Evolutionary conservation across 2,797 vertebrate species (phyloP), one percentile per base, ranked within the genome.

Genomic region (Esox lucius): DNA sequence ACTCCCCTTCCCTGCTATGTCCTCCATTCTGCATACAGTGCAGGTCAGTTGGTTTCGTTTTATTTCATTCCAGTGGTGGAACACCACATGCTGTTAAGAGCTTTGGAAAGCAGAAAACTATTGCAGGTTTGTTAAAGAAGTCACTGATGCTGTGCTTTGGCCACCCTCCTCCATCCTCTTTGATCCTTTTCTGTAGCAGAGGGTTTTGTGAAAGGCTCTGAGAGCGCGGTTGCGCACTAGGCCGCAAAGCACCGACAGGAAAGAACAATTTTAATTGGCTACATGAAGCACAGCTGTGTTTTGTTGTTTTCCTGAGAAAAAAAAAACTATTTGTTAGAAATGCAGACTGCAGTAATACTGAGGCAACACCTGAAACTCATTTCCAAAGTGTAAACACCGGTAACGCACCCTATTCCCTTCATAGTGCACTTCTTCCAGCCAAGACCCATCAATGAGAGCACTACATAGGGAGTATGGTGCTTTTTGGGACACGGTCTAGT

Each of bases 251-350:
- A 11, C n/a, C 8, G n/a, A 24, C 53, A 59, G 79, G 80, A 87
- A 72, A 70, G 82, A 81, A 86, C 88, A 90, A 83, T 90, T 91
- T 91, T 90, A 92, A 91, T 91, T 91, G 89, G 86, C 85, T 73
- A 75, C 79, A 70, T 72, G 39, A 74, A 85, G 82, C 82, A 84
- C 85, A 88, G 86, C 82, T 86, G 78, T 70, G 84, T 81, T 85
- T 79, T 88, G 82, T 83, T 83, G 79, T 67, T 67, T n/a, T 28
- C 53, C 15, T 59, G 12, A 86, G 39, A 42, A n/a, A 59, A 59
- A 56, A 59, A 83, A 85, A 83, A 85, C 76, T 71, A 80, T 90
- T 90, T 90, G 83, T 87, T 84, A 87, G 76, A 83, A 85, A 83
- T 78, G 85, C 81, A 76, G 74, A 75, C 73, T 65, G 5, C 79